phyloP scores from a whole-genome alignment of 1,140 invertebrate genomes.

The Ephestia elutella region DNA sequence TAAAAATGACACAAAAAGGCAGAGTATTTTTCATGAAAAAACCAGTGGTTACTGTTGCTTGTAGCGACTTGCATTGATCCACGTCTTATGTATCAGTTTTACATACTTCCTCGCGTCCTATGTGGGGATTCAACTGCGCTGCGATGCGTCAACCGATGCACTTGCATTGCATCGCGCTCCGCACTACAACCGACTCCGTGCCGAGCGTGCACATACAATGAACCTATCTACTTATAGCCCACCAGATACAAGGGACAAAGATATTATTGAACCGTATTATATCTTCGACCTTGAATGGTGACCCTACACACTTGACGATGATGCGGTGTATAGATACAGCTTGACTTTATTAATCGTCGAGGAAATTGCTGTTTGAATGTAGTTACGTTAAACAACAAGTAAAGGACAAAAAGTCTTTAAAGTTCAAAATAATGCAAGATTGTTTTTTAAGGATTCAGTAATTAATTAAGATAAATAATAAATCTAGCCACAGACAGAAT shows the following conservation, averaged over 20 bases:
- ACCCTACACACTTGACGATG: background rate
- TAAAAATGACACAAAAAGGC: slow-evolving; percentile 11
- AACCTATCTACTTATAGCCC: slow-evolving; percentile 10
- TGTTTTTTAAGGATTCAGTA: no score
- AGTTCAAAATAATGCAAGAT: no score
- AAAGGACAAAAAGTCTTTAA: no score
- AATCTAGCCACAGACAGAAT: no score
- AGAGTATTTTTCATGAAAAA: no score
- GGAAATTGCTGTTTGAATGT: no score
- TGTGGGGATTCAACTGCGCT: slow-evolving; percentile 49
- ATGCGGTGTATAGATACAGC: no score
- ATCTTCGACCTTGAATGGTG: background rate
- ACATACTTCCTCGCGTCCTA: slow-evolving; percentile 62
- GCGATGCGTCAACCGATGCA: slow-evolving; percentile 69
- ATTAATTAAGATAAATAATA: no score
- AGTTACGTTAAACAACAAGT: no score
- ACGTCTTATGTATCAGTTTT: slow-evolving; percentile 59
- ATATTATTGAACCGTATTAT: slow-evolving; percentile 9
- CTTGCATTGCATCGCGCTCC: slow-evolving; percentile 42
- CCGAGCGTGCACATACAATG: slow-evolving; percentile 8
- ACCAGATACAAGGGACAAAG: slow-evolving; percentile 18
- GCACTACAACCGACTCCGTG: slow-evolving; percentile 10
- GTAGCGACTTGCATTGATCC: slow-evolving; percentile 52
- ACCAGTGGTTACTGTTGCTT: no score
- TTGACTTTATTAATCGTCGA: no score